Conservation (phyloP, 2,888 invertebrate genomes). For the Lobophora halterata region DNA sequence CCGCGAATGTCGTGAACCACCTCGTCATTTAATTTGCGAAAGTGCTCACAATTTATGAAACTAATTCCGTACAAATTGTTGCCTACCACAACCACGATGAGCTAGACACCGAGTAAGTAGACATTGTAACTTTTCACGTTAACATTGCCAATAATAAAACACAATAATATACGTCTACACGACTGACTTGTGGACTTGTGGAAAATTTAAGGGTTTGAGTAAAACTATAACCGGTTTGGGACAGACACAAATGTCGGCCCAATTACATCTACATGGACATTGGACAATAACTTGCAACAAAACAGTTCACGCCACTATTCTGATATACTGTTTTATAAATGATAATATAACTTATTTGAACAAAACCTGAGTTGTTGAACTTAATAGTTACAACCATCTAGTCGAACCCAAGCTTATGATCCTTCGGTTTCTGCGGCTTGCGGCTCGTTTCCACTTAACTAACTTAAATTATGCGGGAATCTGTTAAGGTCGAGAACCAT, state of each 20-base stretch:
- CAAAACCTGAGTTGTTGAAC: too few species aligned
- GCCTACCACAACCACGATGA: constrained; percentile 28
- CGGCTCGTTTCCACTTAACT: constrained; percentile 19
- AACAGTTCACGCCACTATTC: too few species aligned
- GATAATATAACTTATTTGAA: background rate
- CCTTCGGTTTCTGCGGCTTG: constrained; percentile 15
- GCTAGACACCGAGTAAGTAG: too few species aligned
- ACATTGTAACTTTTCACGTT: constrained; percentile 23
- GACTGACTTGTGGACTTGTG: background rate
- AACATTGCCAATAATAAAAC: constrained; percentile 11
- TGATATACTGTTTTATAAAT: too few species aligned
- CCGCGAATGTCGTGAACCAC: constrained; percentile 30
- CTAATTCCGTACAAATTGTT: constrained; percentile 32
- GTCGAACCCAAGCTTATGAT: constrained; percentile 1
- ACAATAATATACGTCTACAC: too few species aligned
- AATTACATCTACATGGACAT: too few species aligned
- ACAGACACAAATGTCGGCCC: too few species aligned
- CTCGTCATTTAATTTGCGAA: constrained; percentile 34
- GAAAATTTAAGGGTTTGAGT: background rate
- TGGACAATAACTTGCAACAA: too few species aligned
- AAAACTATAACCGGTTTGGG: too few species aligned
- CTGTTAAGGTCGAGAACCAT: constrained; percentile 9
- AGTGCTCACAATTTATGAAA: constrained; percentile 33
- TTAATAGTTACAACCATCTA: background rate
- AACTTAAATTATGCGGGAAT: constrained; percentile 22